Percentiles rank a stretch among this genome's conserved stretches.
Evolutionary conservation across 2,797 vertebrate genomes (phyloP).

Genomic region (Rhodeus uyekii): DNA sequence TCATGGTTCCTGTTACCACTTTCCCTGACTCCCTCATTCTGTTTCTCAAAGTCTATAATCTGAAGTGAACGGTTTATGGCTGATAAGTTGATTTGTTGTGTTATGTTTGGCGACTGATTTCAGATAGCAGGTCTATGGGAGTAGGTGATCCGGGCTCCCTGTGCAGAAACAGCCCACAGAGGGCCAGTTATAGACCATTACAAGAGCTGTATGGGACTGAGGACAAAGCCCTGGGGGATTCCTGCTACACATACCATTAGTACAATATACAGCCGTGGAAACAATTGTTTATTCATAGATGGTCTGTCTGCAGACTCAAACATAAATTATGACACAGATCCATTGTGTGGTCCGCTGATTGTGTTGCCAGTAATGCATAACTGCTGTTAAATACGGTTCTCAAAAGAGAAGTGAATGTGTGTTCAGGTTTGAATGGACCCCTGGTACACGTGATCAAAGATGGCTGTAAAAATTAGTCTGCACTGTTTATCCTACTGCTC

Average conservation of each 20-base stretch:
- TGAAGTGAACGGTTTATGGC: slow-evolving; percentile 40
- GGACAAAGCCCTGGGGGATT: slow-evolving; percentile 55
- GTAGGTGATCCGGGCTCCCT: slow-evolving; percentile 68
- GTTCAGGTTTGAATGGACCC: slow-evolving; percentile 34
- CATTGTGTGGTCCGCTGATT: slow-evolving; percentile 33
- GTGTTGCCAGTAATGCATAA: slow-evolving; percentile 13
- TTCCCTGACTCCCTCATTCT: slow-evolving; percentile 27
- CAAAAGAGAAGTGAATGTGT: neutral
- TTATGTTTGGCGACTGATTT: slow-evolving; percentile 70
- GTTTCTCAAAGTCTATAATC: slow-evolving; percentile 26
- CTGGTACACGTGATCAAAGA: too few species aligned
- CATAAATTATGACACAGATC: slow-evolving; percentile 25
- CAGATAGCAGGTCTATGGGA: slow-evolving; percentile 71
- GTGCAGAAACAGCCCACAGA: slow-evolving; percentile 64
- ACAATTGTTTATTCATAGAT: slow-evolving; percentile 59
- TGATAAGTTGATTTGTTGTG: slow-evolving; percentile 65
- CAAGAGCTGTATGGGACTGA: slow-evolving; percentile 18
- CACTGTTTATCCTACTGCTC: too few species aligned
- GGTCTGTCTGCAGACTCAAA: slow-evolving; percentile 59
- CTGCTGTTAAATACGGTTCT: neutral
- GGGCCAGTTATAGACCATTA: slow-evolving; percentile 44
- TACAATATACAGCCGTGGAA: slow-evolving; percentile 34
- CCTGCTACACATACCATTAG: slow-evolving; percentile 33
- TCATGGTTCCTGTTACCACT: slow-evolving; percentile 21
- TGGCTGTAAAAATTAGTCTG: too few species aligned